Evolutionary conservation across 2,888 invertebrate species (phyloP), one percentile per base, ranked within the genome.

Genomic region (Tridacna crocea): DNA sequence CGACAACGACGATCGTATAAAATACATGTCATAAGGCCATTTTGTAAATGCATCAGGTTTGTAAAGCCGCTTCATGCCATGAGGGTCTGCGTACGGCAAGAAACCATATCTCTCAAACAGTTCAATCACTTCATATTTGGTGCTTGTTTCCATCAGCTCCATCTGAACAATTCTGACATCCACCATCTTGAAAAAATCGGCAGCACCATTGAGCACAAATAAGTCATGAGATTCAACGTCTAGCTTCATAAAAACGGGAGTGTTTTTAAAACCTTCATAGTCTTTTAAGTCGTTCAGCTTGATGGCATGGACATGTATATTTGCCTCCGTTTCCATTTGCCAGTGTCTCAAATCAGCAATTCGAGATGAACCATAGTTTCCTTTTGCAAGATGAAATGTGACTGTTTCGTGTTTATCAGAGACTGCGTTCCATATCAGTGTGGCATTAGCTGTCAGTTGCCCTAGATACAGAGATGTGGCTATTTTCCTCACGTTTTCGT

Each of bases 201-300:
- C 70, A n/a, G 70, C 70, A 19, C 70, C 70, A 17, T 26, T 13
- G n/a, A 70, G 26, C n/a, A 70, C 70, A 26, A 24, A 51, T 51
- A 70, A n/a, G 48, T 70, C 70, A 51, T 70, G 70, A 48, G 70
- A n/a, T 26, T 70, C 70, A 0, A 70, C 70, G 70, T 70, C 70
- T 13, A 70, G 47, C 22, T 70, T 70, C 70, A 70, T 70, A 15
- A 70, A 70, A n/a, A 70, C 26, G 26, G 70, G 70, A 51, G 15
- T 48, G 36, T 51, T 51, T 48, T 70, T 70, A 19, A 70, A 70
- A 3, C 51, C n/a, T 12, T 46, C 46, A 51, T 70, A 70, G 47
- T 70, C 70, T 70, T 51, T 22, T 70, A 70, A 48, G n/a, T 70
- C 70, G 15, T 70, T 48, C 8, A 70, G 26, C 26, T 22, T 48